Evolutionary conservation across 2,113 vertebrate species (phyloP).

Genomic region (Campylomormyrus tamandua): DNA sequence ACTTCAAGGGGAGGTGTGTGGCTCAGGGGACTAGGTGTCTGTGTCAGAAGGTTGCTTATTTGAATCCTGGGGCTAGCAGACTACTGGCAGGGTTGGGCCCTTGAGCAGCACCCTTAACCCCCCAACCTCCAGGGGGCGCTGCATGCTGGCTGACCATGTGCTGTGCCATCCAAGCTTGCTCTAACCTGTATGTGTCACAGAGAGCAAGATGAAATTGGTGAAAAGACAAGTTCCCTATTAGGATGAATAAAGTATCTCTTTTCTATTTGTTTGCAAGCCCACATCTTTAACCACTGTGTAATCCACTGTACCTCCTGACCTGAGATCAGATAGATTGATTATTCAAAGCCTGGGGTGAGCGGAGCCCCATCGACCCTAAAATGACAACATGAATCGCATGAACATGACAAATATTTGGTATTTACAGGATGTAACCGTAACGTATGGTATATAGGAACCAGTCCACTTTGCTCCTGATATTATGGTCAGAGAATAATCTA

Average conservation of each 20-base stretch:
- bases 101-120: not conserved
- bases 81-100: not conserved
- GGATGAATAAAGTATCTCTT: not conserved
- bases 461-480: not conserved
- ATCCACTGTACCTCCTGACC: not conserved
- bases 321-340: not conserved
- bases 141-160: not conserved
- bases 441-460: not conserved
- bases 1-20: not conserved
- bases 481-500: not conserved
- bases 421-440: not conserved
- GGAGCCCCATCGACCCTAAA: not conserved
- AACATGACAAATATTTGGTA: not conserved
- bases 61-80: not conserved
- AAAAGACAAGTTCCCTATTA: not conserved
- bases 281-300: not conserved
- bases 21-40: not conserved
- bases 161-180: not conserved
- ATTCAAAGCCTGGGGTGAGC: not conserved
- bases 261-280: not conserved
- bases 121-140: not conserved
- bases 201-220: not conserved
- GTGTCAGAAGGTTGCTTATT: not conserved
- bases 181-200: not conserved
- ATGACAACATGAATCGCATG: not conserved